Evolutionary conservation across 2,888 invertebrate species (phyloP).

Genomic region (Tupiocoris notatus): DNA sequence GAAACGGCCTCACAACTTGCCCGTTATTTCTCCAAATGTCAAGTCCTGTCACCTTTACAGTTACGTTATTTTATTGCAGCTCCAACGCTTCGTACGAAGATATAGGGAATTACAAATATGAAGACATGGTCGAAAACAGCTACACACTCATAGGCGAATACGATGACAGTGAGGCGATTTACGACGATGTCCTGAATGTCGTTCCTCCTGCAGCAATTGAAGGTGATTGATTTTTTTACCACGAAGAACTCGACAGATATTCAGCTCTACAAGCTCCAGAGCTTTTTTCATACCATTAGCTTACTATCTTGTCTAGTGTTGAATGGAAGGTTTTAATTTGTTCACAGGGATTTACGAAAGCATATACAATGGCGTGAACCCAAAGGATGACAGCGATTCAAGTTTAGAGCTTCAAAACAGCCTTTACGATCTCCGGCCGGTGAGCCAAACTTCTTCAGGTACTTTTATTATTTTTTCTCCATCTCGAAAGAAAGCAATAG

Average conservation of each 20-base stretch:
- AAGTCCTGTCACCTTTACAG: too few relatives aligned
- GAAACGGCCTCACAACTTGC: too few relatives aligned
- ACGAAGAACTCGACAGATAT: too few relatives aligned
- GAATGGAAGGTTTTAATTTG: too few relatives aligned
- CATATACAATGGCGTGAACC: slow-evolving; percentile 51
- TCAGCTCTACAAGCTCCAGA: too few relatives aligned
- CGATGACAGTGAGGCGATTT: slow-evolving; percentile 48
- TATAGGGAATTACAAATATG: slow-evolving; percentile 8
- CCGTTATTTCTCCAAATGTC: too few relatives aligned
- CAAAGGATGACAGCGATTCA: slow-evolving; percentile 48
- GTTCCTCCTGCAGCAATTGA: not conserved
- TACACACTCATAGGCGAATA: slow-evolving; percentile 46
- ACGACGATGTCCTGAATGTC: slow-evolving; percentile 49
- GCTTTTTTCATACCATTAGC: too few relatives aligned
- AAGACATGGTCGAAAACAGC: slow-evolving; percentile 45
- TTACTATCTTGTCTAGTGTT: too few relatives aligned
- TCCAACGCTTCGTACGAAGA: slow-evolving; percentile 36
- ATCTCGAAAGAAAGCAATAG: too few relatives aligned
- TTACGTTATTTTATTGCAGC: slow-evolving; percentile 15
- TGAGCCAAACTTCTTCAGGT: slow-evolving; percentile 48
- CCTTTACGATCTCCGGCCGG: slow-evolving; percentile 51
- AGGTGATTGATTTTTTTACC: slow-evolving; percentile 4
- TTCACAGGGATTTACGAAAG: slow-evolving; percentile 61
- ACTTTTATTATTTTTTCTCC: too few relatives aligned
- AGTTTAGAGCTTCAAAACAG: slow-evolving; percentile 52